Conservation (phyloP, 1,140 invertebrate species). For the Periplaneta americana region DNA sequence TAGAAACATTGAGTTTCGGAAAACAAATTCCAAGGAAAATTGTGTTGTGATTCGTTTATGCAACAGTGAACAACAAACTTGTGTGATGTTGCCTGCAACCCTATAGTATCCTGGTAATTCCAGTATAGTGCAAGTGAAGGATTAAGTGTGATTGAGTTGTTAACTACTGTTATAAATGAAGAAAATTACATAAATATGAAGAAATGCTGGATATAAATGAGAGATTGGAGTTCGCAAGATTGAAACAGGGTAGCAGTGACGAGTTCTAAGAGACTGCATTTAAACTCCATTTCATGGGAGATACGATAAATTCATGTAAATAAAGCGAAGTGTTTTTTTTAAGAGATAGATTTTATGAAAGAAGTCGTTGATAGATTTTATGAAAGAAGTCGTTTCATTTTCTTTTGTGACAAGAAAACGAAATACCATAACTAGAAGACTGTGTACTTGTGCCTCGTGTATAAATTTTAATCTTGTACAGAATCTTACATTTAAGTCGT, state of each 20-base stretch:
- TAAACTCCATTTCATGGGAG: neutral
- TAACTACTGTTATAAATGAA: neutral
- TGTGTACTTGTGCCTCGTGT: neutral
- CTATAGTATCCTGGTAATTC: no score
- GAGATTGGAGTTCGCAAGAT: neutral
- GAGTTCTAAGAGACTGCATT: neutral
- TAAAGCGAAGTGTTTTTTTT: no score
- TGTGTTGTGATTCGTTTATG: no score
- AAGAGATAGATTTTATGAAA: neutral
- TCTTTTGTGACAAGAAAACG: neutral
- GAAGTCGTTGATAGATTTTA: neutral
- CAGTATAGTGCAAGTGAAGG: no score
- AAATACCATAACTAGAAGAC: neutral
- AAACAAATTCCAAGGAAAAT: no score
- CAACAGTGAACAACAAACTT: no score
- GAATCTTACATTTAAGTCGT: no score
- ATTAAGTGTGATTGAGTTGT: no score
- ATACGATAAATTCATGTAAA: neutral
- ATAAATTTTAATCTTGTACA: neutral
- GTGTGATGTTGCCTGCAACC: no score
- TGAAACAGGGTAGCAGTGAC: neutral
- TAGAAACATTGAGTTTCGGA: no score
- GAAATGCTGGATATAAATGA: neutral
- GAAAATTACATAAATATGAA: neutral
- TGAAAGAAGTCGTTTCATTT: neutral